Evolutionary conservation across 2,888 invertebrate genomes (phyloP).

Genomic region (Agonopterix arenella): DNA sequence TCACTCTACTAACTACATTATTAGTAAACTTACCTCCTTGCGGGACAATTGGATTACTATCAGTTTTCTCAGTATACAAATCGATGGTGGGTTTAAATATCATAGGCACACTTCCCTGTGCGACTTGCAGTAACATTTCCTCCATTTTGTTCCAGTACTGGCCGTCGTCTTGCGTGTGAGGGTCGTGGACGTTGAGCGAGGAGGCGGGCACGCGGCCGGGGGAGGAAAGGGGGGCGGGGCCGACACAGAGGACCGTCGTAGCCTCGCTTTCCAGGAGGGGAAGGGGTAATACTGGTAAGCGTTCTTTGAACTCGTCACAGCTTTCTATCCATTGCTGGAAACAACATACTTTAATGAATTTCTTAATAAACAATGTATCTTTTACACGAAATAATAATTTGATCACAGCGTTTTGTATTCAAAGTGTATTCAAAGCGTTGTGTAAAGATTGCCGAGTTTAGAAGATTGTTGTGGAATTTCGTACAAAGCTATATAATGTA

Average conservation of each 20-base stretch:
- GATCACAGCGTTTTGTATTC: too few relatives aligned
- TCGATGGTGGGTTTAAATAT: conserved; percentile 88
- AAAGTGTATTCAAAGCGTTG: too few relatives aligned
- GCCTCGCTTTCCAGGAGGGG: conserved; percentile 83
- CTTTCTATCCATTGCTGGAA: conserved; percentile 66
- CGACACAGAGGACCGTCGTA: conserved; percentile 83
- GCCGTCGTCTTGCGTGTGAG: conserved; percentile 33
- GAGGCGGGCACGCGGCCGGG: conserved; percentile 75
- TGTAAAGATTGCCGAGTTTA: too few relatives aligned
- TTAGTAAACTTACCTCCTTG: conserved; percentile 76
- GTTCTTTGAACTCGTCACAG: conserved; percentile 44
- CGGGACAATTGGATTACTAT: conserved; percentile 83
- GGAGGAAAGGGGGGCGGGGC: conserved; percentile 72
- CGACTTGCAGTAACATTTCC: conserved; percentile 84
- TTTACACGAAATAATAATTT: too few relatives aligned
- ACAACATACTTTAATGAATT: background rate
- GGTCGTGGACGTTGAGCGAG: conserved; percentile 54
- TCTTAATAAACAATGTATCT: too few relatives aligned
- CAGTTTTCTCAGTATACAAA: conserved; percentile 81
- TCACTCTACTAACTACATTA: too few relatives aligned
- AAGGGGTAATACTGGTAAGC: conserved; percentile 82
- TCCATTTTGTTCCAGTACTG: conserved; percentile 84
- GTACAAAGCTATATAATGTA: too few relatives aligned
- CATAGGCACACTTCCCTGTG: conserved; percentile 81
- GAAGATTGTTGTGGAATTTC: too few relatives aligned